These are phyloP conservation scores for Pogonophryne albipinna DNA, from an alignment of 2,797 vertebrate species.

Conservation along the genomic window DNA sequence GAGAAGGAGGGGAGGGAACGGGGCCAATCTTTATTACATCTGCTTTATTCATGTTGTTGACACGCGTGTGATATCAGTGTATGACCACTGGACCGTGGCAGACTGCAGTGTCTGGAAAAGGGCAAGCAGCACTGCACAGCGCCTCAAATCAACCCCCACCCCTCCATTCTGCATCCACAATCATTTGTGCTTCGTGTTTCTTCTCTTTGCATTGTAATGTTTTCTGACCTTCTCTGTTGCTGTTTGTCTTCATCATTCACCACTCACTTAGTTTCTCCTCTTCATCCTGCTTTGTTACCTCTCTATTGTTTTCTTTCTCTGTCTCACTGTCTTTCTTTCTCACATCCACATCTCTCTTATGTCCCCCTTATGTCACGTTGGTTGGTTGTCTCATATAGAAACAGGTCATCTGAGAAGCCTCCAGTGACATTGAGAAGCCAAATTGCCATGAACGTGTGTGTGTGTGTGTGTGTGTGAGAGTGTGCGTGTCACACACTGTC, in stretches of 20 bases:
- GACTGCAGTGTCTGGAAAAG: constrained; percentile 79
- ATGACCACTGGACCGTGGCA: constrained; percentile 80
- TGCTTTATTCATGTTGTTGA: constrained; percentile 87
- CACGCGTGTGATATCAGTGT: constrained; percentile 82
- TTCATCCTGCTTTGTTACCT: constrained; percentile 21
- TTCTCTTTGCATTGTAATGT: constrained; percentile 54
- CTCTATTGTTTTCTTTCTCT: constrained; percentile 18
- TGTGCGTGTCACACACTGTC: constrained; percentile 71
- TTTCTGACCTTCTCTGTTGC: constrained; percentile 47
- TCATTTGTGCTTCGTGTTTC: constrained; percentile 51
- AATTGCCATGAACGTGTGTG: constrained; percentile 76
- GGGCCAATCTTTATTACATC: constrained; percentile 82
- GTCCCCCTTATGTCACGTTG: constrained; percentile 61
- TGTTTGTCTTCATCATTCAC: constrained; percentile 1
- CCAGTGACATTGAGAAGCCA: constrained; percentile 82
- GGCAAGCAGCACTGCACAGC: constrained; percentile 50
- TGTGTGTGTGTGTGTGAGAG: constrained; percentile 32
- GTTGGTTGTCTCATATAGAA: constrained; percentile 77
- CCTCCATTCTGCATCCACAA: constrained; percentile 29
- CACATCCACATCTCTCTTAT: constrained; percentile 49
- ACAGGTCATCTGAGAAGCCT: constrained; percentile 82
- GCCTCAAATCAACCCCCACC: constrained; percentile 49
- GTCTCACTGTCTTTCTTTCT: constrained; percentile 35
- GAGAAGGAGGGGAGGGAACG: constrained; percentile 27
- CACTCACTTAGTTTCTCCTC: neutral